Evolutionary conservation across 2,113 vertebrate species (phyloP), one percentile per base, ranked within the genome.

Genomic region (Leuciscus idus): DNA sequence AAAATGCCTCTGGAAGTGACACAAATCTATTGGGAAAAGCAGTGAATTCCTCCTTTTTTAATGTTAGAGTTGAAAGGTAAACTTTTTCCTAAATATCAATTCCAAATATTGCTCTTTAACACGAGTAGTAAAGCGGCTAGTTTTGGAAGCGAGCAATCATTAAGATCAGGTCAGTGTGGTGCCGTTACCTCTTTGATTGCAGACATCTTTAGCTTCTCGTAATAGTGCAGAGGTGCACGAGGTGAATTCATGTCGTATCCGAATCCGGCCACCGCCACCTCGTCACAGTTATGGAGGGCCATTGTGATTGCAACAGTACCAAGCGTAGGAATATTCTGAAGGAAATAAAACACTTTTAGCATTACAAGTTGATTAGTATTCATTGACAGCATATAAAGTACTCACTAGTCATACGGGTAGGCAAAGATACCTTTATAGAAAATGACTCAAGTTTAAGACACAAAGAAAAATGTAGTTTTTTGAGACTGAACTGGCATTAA

Each of bases 221-320:
- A 98, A 93, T 98, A 98, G 93, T 98, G 97, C 82, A 98, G 93
- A 0, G 96, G 96, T 28, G 97, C 96, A 6, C 96, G 94, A 84
- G 96, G 97, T 9, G 94, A 94, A 89, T 90, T 97, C 97, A 98
- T 96, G 94, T 98, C 96, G 84, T 98, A 98, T 88, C 97, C 97
- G 90, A 98, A 98, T 90, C 97, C 97, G 72, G 97, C 97, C 1
- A 98, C 96, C 0, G 96, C 96, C 89, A 98, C 97, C 90, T 98
- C 96, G 83, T 98, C 97, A 89, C 97, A 98, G 92, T 97, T 97
- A 87, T 98, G 97, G 23, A 98, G 94, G 3, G 97, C 96, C 97
- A 98, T 98, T 84, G 97, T 98, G 93, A 98, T 96, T 57, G 97
- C 97, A 89, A 98, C 97, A 7, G 96, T 94, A 90, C 97, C 97